Percentiles rank a stretch among this genome's conserved stretches.
These are phyloP conservation scores for Acholoe squamosa DNA, from an alignment of 2,888 invertebrate genomes.

Conservation along the genomic window DNA sequence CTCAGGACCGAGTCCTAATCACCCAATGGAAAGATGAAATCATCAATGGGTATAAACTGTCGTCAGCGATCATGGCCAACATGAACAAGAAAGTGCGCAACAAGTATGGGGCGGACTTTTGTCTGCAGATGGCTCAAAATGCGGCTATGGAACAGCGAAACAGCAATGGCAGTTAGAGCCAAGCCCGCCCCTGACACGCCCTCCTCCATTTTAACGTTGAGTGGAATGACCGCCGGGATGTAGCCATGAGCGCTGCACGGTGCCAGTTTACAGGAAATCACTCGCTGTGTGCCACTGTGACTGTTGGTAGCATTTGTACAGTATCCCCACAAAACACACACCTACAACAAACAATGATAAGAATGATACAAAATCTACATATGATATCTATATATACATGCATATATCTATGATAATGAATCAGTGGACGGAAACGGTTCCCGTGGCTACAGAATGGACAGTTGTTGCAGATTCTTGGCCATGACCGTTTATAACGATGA, in stretches of 20 bases:
- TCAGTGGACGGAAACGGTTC: slow-evolving; percentile 10
- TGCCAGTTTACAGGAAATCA: background rate
- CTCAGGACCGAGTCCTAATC: slow-evolving; percentile 94
- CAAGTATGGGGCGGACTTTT: slow-evolving; percentile 93
- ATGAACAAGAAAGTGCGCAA: slow-evolving; percentile 99
- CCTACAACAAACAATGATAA: background rate
- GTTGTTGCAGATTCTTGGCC: slow-evolving; percentile 43
- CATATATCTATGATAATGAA: background rate
- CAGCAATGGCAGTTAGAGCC: slow-evolving; percentile 72
- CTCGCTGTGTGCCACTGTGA: background rate
- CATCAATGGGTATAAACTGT: slow-evolving; percentile 96
- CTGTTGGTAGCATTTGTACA: slow-evolving; percentile 3
- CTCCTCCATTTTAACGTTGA: slow-evolving; percentile 4
- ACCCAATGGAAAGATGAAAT: slow-evolving; percentile 99
- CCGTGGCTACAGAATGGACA: slow-evolving; percentile 34
- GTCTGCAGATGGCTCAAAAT: slow-evolving; percentile 60
- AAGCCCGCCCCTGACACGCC: background rate
- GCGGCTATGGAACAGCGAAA: slow-evolving; percentile 79
- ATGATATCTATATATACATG: slow-evolving; percentile 2
- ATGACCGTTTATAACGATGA: slow-evolving; percentile 18
- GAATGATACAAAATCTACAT: background rate
- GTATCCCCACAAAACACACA: background rate
- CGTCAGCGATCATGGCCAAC: slow-evolving; percentile 96
- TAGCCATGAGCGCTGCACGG: slow-evolving; percentile 11
- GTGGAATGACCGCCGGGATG: background rate